Conservation (phyloP, 2,797 vertebrate genomes). For the Vespertilio murinus region DNA sequence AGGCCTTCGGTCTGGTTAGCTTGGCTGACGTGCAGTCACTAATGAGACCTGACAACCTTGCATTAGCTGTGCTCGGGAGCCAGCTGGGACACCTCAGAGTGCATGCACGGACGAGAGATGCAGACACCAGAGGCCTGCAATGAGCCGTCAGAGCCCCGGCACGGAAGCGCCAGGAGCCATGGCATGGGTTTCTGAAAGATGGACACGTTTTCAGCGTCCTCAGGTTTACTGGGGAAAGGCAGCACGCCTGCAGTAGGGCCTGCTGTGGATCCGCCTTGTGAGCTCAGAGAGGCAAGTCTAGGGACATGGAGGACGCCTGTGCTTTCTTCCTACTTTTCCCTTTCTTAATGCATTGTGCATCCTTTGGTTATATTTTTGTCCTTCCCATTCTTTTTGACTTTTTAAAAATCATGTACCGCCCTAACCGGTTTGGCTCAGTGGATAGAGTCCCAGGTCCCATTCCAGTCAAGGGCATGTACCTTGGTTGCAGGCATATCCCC, state of each 20-base stretch:
- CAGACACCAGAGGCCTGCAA: not conserved
- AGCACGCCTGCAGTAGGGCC: not conserved
- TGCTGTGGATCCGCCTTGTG: not conserved
- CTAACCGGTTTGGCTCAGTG: too few species aligned
- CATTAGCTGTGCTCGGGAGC: not conserved
- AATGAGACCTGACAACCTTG: not conserved
- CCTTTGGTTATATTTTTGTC: not conserved
- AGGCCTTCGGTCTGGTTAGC: not conserved
- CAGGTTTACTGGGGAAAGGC: not conserved
- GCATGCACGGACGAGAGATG: not conserved
- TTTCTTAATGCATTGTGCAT: not conserved
- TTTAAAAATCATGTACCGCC: not conserved
- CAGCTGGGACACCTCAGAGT: not conserved
- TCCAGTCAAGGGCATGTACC: too few species aligned
- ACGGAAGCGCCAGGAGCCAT: not conserved
- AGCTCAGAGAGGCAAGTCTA: not conserved
- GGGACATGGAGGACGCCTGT: rapidly evolving
- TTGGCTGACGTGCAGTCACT: not conserved
- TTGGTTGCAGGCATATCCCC: too few species aligned
- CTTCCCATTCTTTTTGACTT: not conserved
- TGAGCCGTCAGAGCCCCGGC: not conserved
- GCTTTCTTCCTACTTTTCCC: not conserved
- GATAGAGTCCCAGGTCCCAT: too few species aligned
- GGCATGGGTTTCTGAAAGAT: not conserved
- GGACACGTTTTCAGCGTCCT: not conserved